Percentiles rank a stretch among this genome's conserved stretches.
Evolutionary conservation across 1,140 invertebrate genomes (phyloP).

Genomic region (Papilio machaon): DNA sequence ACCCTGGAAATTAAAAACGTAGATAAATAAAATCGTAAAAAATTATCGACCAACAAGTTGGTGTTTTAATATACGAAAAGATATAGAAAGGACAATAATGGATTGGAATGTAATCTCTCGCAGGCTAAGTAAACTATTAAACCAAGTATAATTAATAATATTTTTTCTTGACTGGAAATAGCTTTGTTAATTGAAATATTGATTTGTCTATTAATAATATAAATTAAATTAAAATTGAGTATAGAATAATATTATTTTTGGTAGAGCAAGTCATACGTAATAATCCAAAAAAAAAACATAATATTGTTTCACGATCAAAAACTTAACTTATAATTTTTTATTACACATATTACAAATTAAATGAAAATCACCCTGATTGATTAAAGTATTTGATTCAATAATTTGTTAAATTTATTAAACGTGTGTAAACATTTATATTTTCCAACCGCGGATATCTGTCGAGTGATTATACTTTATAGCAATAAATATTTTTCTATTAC

Average conservation of each 20-base stretch:
- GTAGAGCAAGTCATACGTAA: too few relatives aligned
- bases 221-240: background rate
- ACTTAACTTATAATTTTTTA: too few relatives aligned
- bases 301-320: too few relatives aligned
- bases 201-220: background rate
- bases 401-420: background rate
- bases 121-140: conserved; percentile 5
- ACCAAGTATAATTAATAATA: background rate
- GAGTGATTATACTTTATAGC: conserved; percentile 12
- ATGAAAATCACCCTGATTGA: too few relatives aligned
- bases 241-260: too few relatives aligned
- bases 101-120: background rate
- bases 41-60: conserved; percentile 4
- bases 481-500: conserved; percentile 16
- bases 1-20: background rate
- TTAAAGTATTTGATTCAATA: too few relatives aligned
- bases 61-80: background rate
- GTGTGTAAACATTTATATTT: too few relatives aligned
- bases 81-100: background rate
- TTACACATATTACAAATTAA: too few relatives aligned
- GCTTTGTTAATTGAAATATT: background rate
- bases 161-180: background rate
- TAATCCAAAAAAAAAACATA: too few relatives aligned
- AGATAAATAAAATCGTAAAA: background rate
- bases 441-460: background rate